Conservation (phyloP, 2,797 vertebrate species). For the Argya squamiceps region DNA sequence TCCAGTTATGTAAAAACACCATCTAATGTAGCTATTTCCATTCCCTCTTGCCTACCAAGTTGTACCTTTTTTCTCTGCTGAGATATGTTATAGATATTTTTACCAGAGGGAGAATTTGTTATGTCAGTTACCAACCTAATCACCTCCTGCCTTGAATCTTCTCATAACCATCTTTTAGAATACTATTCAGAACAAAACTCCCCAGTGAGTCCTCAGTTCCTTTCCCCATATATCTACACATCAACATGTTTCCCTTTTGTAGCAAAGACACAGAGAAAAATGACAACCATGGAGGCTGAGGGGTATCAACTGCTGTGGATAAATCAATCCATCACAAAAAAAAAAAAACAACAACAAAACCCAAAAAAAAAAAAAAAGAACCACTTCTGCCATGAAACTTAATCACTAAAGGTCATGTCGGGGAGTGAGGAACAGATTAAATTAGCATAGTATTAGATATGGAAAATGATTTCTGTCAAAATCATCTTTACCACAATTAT, state of each 20-base stretch:
- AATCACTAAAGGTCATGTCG: slow-evolving; percentile 99
- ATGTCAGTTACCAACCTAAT: background rate
- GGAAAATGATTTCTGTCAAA: slow-evolving; percentile 99
- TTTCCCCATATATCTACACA: slow-evolving; percentile 47
- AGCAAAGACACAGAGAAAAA: slow-evolving; percentile 45
- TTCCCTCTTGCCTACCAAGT: background rate
- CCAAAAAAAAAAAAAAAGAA: background rate
- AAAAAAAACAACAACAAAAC: background rate
- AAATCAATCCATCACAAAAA: slow-evolving; percentile 88
- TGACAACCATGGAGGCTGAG: slow-evolving; percentile 72
- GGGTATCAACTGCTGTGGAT: slow-evolving; percentile 79
- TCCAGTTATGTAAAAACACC: background rate
- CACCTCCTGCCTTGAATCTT: background rate
- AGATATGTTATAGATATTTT: background rate
- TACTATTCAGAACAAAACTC: background rate
- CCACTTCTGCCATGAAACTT: slow-evolving; percentile 94
- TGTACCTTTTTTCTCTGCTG: background rate
- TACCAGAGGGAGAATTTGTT: background rate
- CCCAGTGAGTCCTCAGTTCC: background rate
- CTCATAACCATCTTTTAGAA: background rate
- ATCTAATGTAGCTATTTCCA: background rate
- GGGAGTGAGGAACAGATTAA: slow-evolving; percentile 99
- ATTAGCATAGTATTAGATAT: slow-evolving; percentile 99
- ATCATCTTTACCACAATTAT: slow-evolving; percentile 99
- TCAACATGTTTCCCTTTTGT: background rate